A percentile compares a stretch with the other conserved stretches of the same genome.
Conservation (phyloP, 2,888 invertebrate genomes). For the Oasisia sp. region DNA sequence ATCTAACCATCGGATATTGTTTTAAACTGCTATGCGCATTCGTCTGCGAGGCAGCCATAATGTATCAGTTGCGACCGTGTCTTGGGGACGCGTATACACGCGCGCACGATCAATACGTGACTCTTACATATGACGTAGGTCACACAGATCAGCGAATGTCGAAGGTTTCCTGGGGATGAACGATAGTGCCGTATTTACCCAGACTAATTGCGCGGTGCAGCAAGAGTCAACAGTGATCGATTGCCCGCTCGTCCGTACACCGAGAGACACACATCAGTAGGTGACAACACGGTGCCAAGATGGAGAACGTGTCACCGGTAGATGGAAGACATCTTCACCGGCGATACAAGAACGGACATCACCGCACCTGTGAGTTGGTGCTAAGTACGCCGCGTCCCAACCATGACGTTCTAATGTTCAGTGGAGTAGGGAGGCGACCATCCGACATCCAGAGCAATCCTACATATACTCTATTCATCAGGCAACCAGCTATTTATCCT, state of each 20-base stretch:
- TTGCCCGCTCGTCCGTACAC: background rate
- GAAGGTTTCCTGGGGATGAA: conserved; percentile 17
- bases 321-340: background rate
- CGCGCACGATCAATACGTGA: background rate
- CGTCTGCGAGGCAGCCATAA: background rate
- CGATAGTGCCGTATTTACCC: background rate
- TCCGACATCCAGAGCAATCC: too few species aligned
- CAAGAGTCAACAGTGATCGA: background rate
- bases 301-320: background rate
- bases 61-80: background rate
- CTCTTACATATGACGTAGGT: background rate
- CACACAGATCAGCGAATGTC: background rate
- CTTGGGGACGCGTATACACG: background rate
- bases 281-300: background rate
- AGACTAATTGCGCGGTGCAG: background rate
- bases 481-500: too few species aligned
- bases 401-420: background rate
- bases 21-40: background rate
- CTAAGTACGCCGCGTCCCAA: background rate
- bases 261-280: background rate
- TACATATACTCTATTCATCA: too few species aligned
- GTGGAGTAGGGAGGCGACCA: too few species aligned
- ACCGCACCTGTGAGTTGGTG: background rate
- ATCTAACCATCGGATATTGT: background rate
- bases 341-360: background rate